phyloP scores from a whole-genome alignment of 1,140 invertebrate genomes.

The Drosophila mauritiana region DNA sequence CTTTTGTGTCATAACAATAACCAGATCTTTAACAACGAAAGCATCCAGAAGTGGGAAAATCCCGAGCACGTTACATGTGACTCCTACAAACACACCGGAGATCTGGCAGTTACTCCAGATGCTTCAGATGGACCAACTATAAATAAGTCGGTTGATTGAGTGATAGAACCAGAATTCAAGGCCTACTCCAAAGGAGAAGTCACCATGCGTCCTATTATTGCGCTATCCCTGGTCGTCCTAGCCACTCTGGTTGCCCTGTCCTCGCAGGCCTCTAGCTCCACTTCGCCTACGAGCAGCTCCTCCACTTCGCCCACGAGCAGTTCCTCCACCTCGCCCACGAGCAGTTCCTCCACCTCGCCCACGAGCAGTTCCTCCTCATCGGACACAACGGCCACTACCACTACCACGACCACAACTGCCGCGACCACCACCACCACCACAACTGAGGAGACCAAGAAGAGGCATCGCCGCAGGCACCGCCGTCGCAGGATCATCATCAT shows the following conservation, averaged over 20 bases:
- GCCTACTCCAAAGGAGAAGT: not conserved
- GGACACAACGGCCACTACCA: not conserved
- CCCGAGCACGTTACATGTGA: not conserved
- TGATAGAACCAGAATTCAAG: not conserved
- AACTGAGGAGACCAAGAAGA: not conserved
- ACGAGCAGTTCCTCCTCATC: not conserved
- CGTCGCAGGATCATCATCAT: not conserved
- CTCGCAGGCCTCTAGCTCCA: not conserved
- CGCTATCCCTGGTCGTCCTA: not conserved
- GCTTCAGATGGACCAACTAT: not conserved
- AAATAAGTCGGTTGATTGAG: not conserved
- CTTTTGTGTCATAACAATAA: not conserved
- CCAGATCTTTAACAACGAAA: not conserved
- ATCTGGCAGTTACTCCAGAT: not conserved
- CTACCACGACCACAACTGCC: not conserved
- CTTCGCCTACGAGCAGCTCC: not conserved
- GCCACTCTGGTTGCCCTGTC: not conserved
- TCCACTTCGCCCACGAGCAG: not conserved
- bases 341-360: not conserved
- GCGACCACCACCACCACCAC: not conserved
- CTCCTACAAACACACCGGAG: not conserved
- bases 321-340: not conserved
- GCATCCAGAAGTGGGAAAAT: not conserved
- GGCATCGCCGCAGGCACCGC: not conserved
- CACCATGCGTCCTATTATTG: slow-evolving; percentile 1